Evolutionary conservation across 2,113 vertebrate genomes (phyloP).

Genomic region (Sinocyclocheilus anshuiensis): DNA sequence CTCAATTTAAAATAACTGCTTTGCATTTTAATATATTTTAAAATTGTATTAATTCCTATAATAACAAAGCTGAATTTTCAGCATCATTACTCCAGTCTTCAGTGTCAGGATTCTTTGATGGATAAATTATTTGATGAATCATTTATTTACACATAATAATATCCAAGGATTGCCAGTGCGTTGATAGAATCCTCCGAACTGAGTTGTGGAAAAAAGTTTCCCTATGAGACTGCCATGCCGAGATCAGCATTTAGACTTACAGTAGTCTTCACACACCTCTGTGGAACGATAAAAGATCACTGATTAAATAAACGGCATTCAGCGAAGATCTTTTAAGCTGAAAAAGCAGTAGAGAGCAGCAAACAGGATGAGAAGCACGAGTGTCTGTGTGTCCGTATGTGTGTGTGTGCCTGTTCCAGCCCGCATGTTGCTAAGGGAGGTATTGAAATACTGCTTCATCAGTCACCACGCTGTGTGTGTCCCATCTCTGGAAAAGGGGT

Average conservation of each 20-base stretch:
- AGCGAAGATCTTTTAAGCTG: neutral
- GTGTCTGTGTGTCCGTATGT: neutral
- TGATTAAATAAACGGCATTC: slow-evolving; percentile 10
- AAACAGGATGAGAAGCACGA: slow-evolving; percentile 5
- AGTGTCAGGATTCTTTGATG: neutral
- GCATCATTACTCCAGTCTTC: too few relatives aligned
- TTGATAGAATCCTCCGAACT: too few relatives aligned
- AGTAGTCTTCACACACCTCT: neutral
- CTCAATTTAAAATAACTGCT: too few relatives aligned
- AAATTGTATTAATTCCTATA: too few relatives aligned
- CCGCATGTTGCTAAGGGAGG: slow-evolving; percentile 61
- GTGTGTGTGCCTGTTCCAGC: neutral
- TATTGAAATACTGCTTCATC: slow-evolving; percentile 73
- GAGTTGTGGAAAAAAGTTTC: neutral
- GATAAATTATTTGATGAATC: neutral
- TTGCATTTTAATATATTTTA: too few relatives aligned
- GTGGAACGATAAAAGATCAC: neutral
- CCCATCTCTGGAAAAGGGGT: slow-evolving; percentile 74
- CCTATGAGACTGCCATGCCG: neutral
- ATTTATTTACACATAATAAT: too few relatives aligned
- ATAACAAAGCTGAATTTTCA: too few relatives aligned
- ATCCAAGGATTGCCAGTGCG: too few relatives aligned
- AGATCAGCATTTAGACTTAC: slow-evolving; percentile 14
- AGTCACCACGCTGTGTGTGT: slow-evolving; percentile 76
- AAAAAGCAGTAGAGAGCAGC: slow-evolving; percentile 38